A percentile compares a stretch with the other conserved stretches of the same genome.
Evolutionary conservation across 2,113 vertebrate species (phyloP).

Genomic region (Gila orcuttii): DNA sequence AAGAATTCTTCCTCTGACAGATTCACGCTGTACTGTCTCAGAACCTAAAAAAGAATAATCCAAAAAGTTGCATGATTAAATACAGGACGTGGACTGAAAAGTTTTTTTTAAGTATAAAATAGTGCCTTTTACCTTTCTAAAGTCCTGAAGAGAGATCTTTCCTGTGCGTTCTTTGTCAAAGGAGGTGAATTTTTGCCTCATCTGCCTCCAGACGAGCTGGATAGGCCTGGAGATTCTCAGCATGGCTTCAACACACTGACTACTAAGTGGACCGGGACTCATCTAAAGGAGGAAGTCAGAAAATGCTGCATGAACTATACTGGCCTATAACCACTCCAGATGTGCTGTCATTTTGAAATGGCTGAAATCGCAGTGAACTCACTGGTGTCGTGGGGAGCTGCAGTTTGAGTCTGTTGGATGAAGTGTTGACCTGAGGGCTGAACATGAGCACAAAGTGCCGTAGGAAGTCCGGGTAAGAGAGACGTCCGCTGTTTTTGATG

Average conservation of each 20-base stretch:
- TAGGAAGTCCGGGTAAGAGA: slow-evolving; percentile 76
- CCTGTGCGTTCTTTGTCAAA: slow-evolving; percentile 59
- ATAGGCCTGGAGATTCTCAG: slow-evolving; percentile 73
- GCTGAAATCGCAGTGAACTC: neutral
- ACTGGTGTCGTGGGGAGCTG: slow-evolving; percentile 68
- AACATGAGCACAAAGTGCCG: slow-evolving; percentile 72
- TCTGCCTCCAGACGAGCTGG: slow-evolving; percentile 71
- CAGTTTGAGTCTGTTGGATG: slow-evolving; percentile 66
- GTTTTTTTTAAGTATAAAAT: neutral
- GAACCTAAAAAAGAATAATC: slow-evolving; percentile 66
- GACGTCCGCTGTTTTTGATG: slow-evolving; percentile 61
- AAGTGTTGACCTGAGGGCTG: slow-evolving; percentile 56
- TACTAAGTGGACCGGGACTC: slow-evolving; percentile 58
- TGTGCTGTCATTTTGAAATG: neutral
- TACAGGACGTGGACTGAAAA: neutral
- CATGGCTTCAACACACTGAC: slow-evolving; percentile 61
- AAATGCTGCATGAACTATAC: neutral
- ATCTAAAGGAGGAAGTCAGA: slow-evolving; percentile 55
- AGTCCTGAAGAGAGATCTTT: slow-evolving; percentile 67
- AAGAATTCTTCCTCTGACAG: slow-evolving; percentile 78
- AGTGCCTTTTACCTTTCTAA: slow-evolving; percentile 69
- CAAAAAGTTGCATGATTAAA: neutral
- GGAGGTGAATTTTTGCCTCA: slow-evolving; percentile 68
- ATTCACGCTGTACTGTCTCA: slow-evolving; percentile 68
- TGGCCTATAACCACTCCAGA: neutral